Evolutionary conservation across 2,113 vertebrate species (phyloP).

Genomic region (Ornithorhynchus anatinus): DNA sequence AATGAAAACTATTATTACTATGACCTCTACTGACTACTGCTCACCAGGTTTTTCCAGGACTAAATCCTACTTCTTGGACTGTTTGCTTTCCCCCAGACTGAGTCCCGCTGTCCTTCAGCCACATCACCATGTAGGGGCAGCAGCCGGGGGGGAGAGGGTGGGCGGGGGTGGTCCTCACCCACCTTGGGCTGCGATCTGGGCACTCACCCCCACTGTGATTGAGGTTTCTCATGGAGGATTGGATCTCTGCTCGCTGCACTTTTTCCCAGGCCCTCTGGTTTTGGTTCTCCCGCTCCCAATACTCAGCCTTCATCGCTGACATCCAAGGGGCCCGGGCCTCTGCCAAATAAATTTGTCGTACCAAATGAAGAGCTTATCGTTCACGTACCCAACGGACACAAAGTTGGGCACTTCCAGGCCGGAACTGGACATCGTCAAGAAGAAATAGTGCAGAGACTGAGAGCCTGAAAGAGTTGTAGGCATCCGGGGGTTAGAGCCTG

Average conservation of each 20-base stretch:
- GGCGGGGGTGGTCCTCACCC: no score
- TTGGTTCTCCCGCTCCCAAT: constrained; percentile 12
- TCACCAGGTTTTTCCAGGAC: no score
- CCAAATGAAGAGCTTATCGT: constrained; percentile 7
- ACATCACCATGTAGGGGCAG: no score
- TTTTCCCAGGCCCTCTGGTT: constrained; percentile 11
- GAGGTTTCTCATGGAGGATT: constrained; percentile 1
- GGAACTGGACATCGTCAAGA: not conserved
- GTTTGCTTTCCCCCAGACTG: no score
- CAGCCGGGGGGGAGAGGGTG: no score
- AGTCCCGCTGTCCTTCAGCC: no score
- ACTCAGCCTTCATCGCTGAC: fast-evolving
- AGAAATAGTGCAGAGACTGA: constrained; percentile 6
- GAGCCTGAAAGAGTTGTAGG: no score
- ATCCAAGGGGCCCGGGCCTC: not conserved
- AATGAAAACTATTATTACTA: no score
- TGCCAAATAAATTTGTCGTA: not conserved
- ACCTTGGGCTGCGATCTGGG: no score
- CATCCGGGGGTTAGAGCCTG: no score
- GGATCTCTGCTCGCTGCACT: constrained; percentile 8
- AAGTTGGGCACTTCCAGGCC: not conserved
- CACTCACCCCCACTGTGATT: not conserved
- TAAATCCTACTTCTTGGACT: no score
- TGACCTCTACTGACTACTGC: no score
- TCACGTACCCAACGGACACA: constrained; percentile 10